Base-by-base conservation (phyloP, 2,888 invertebrate species). In the Rhodophaea formosa region DNA sequence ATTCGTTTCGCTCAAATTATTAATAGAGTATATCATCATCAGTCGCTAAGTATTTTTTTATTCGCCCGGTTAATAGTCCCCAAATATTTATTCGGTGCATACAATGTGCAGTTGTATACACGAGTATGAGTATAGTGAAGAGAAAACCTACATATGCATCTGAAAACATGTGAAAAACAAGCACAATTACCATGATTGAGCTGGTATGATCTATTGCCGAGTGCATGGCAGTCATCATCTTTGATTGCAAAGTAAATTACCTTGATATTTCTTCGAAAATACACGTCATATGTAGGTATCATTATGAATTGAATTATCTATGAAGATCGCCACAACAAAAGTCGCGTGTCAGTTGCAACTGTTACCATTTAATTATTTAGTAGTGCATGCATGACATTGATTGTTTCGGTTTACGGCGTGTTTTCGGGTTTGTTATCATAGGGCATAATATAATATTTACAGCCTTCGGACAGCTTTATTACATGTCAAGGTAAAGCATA, bases 331-430 rank as follows among this genome's bases (percentile, higher is more conserved):
- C 15, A 30, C 43, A 44, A 14, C 15, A 42, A 43, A 44, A 23
- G 29, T 55, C n/a, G 54, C 54, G 54, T 55, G 54, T 45, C 54
- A 55, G 44, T 55, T 44, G 54, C 46, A 45, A 35, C 8, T 32
- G 30, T 55, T 59, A 62, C 55, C 59, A 59, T 59, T 59, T 35
- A 53, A 35, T 57, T 44, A n/a, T 45, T 42, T 15, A 15, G 23
- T 53, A 46, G 42, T 56, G 30, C 53, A 54, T 56, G 42, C 53
- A 29, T 45, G 56, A 55, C 53, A 62, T 56, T 46, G 46, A 58
- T 58, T 57, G 62, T 43, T 55, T 51, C 65, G 59, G 59, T 64
- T 63, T 59, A 59, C 53, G 46, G 55, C 59, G 52, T 58, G 58
- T 56, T 35, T 15, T 35, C 16, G 17, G 51, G 1, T 17, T 29